A percentile compares a stretch with the other conserved stretches of the same genome.
These are phyloP conservation scores for Anagrus nilaparvatae DNA, from an alignment of 1,140 invertebrate genomes.

Conservation along the genomic window DNA sequence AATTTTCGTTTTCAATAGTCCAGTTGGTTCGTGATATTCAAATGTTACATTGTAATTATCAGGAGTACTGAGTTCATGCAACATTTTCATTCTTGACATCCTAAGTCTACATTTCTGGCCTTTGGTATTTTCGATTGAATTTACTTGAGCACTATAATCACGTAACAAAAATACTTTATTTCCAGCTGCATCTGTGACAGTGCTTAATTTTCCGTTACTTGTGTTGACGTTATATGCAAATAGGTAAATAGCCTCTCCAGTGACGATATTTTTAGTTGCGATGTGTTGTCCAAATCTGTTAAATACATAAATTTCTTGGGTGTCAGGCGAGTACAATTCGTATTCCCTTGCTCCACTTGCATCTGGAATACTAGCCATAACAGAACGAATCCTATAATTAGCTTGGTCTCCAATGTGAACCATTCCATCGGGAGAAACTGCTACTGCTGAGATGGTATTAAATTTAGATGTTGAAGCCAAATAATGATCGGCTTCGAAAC, in stretches of 20 bases:
- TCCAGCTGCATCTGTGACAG: conserved; percentile 84
- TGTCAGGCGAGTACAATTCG: conserved; percentile 90
- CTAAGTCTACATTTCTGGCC: conserved; percentile 82
- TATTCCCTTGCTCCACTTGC: conserved; percentile 76
- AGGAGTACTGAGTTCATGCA: conserved; percentile 79
- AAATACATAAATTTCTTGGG: conserved; percentile 92
- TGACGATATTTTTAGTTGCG: conserved; percentile 84
- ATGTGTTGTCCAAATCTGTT: conserved; percentile 93
- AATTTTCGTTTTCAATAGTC: conserved; percentile 76
- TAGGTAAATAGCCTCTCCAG: conserved; percentile 80
- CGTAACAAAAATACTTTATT: conserved; percentile 85
- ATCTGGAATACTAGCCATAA: conserved; percentile 84
- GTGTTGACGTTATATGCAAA: conserved; percentile 96
- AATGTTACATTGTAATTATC: conserved; percentile 89
- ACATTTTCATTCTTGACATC: conserved; percentile 80
- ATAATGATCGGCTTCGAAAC: conserved; percentile 84
- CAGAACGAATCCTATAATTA: conserved; percentile 80
- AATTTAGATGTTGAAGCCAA: conserved; percentile 87
- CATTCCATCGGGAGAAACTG: conserved; percentile 87
- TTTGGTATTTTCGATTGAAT: conserved; percentile 89
- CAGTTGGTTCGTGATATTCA: conserved; percentile 83
- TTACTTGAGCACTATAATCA: conserved; percentile 80
- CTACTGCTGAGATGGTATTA: conserved; percentile 85
- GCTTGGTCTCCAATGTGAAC: conserved; percentile 92
- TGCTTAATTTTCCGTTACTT: conserved; percentile 87